Base-by-base conservation (phyloP, 2,888 invertebrate genomes). In the Caenorhabditis sp. region DNA sequence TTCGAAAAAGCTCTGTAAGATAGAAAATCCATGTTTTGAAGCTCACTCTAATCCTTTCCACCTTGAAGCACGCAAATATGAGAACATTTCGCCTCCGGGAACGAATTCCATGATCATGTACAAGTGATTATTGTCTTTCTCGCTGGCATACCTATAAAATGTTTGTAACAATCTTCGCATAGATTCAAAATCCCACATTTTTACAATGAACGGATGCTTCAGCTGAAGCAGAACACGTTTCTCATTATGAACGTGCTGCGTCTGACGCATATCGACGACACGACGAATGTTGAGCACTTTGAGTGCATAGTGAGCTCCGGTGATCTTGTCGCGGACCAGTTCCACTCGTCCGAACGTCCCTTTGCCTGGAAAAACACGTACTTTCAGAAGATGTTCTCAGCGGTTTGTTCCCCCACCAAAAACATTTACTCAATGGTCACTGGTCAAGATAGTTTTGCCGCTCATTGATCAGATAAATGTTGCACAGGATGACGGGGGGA, bases 81-180 rank as follows among this genome's bases (percentile, higher is more conserved):
- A 80, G 91, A 98, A 98, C 26, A 98, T 92, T 90, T 98, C 98
- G 9, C 98, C 98, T 11, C 98, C 96, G 83, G 95, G 95, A 2
- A 96, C 94, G 90, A 95, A 98, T 90, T 98, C 97, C 90, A 98
- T 94, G 73, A 97, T 92, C 96, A 98, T 96, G 91, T 96, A 98
- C 79, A 98, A 93, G 89, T 94, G 94, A 62, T 93, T 93, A 86
- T 94, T 93, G 90, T 96, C 96, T 89, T 94, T 94, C 87, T 94
- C 93, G 89, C 94, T 94, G 94, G 95, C 96, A 87, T 94, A 92
- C 91, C 96, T 96, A 92, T n/a, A 41, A 17, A 13, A 26, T n/a
- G 35, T 17, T 20, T 35, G 11, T n/a, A 6, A 13, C 15, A 45
- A 22, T 6, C 15, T 58, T 32, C 17, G 2, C 11, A 8, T 13